phyloP scores from a whole-genome alignment of 1,140 invertebrate genomes.

The Nasonia giraulti region DNA sequence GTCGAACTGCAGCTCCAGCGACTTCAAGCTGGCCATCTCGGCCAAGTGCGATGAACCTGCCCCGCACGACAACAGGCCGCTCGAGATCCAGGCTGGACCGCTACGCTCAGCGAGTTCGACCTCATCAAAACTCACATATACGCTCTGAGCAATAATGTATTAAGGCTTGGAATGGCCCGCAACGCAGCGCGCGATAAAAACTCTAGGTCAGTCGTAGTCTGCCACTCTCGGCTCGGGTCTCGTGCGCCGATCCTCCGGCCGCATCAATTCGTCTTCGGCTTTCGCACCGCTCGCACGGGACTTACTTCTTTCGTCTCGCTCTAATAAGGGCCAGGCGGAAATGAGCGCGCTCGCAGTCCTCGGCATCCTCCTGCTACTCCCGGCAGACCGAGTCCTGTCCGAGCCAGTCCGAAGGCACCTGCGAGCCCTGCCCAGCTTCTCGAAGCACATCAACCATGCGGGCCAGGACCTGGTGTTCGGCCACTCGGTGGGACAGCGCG shows the following conservation, averaged over 20 bases:
- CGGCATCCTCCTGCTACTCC: not conserved
- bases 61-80: not conserved
- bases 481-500: not conserved
- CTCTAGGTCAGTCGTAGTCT: not conserved
- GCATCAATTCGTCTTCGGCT: not conserved
- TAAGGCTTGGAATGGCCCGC: too few relatives aligned
- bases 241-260: too few relatives aligned
- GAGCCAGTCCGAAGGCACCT: not conserved
- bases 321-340: not conserved
- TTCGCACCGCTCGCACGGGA: not conserved
- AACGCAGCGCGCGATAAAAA: not conserved
- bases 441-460: not conserved
- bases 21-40: not conserved
- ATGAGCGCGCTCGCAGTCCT: not conserved
- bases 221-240: not conserved
- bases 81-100: slow-evolving; percentile 1
- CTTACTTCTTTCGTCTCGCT: not conserved
- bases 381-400: not conserved
- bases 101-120: not conserved
- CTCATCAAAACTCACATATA: not conserved
- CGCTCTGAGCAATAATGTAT: too few relatives aligned
- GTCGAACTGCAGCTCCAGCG: not conserved
- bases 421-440: not conserved
- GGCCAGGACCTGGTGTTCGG: not conserved
- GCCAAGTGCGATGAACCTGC: not conserved